Percentiles rank a stretch among this genome's conserved stretches.
These are phyloP conservation scores for Theretra japonica DNA, from an alignment of 2,888 invertebrate species.

Conservation along the genomic window DNA sequence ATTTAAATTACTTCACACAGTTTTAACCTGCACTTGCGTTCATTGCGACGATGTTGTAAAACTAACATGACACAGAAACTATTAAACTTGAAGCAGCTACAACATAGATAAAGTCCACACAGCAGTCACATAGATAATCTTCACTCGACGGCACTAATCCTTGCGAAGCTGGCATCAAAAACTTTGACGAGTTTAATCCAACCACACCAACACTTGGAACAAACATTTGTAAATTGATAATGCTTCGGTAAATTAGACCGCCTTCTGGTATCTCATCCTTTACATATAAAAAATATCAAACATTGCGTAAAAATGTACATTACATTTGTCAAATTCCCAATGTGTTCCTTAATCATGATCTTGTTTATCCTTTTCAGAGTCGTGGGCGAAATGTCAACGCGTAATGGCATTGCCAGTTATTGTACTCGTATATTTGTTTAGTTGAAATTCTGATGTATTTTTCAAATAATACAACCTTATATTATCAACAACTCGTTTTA, in stretches of 20 bases:
- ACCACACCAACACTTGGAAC: background rate
- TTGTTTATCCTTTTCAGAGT: background rate
- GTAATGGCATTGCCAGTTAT: background rate
- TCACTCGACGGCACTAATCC: background rate
- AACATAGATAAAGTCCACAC: too few relatives aligned
- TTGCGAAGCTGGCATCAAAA: background rate
- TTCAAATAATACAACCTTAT: too few relatives aligned
- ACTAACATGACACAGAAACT: too few relatives aligned
- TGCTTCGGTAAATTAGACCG: background rate
- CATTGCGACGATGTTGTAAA: too few relatives aligned
- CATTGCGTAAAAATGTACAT: background rate
- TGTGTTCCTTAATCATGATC: too few relatives aligned
- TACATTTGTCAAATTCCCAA: background rate
- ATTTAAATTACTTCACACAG: too few relatives aligned
- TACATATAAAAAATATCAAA: slow-evolving; percentile 2
- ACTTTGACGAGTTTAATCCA: background rate
- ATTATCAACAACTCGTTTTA: too few relatives aligned
- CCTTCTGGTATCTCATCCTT: background rate
- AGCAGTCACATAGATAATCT: background rate
- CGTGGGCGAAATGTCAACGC: slow-evolving; percentile 11
- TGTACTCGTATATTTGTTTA: background rate
- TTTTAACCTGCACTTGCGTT: too few relatives aligned
- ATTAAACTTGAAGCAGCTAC: too few relatives aligned
- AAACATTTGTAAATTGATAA: background rate
- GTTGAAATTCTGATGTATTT: background rate